Evolutionary conservation across 2,113 vertebrate species (phyloP).

Genomic region (Pelecanus crispus): DNA sequence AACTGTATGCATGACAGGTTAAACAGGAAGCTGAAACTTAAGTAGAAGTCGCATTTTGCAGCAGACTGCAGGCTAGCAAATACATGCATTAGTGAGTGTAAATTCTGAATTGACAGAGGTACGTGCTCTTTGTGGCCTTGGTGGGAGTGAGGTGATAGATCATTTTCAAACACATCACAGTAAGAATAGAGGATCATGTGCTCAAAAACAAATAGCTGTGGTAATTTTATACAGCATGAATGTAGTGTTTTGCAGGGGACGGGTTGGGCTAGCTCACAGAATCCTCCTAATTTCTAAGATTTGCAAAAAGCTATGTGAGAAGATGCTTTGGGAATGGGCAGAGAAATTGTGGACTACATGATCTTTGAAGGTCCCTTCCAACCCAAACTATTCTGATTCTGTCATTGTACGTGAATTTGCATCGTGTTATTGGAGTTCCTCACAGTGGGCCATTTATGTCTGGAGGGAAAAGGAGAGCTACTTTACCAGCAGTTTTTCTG

Average conservation of each 20-base stretch:
- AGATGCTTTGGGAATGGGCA: background rate
- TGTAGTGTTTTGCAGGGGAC: background rate
- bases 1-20: background rate
- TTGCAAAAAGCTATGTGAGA: background rate
- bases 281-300: background rate
- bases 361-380: background rate
- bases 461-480: background rate
- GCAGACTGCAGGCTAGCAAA: background rate
- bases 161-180: background rate
- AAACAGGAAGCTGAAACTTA: background rate
- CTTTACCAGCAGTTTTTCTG: background rate
- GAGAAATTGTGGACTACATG: background rate
- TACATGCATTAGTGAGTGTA: background rate
- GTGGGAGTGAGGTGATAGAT: background rate
- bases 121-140: background rate
- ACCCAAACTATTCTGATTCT: background rate
- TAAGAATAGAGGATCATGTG: background rate
- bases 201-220: background rate
- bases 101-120: background rate
- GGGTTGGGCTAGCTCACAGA: background rate
- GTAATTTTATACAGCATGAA: background rate
- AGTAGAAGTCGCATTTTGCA: background rate
- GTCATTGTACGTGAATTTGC: background rate
- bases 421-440: background rate
- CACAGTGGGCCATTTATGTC: background rate